Evolutionary conservation across 2,888 invertebrate species (phyloP), one percentile per base, ranked within the genome.

Genomic region (Cosmia trapezina): DNA sequence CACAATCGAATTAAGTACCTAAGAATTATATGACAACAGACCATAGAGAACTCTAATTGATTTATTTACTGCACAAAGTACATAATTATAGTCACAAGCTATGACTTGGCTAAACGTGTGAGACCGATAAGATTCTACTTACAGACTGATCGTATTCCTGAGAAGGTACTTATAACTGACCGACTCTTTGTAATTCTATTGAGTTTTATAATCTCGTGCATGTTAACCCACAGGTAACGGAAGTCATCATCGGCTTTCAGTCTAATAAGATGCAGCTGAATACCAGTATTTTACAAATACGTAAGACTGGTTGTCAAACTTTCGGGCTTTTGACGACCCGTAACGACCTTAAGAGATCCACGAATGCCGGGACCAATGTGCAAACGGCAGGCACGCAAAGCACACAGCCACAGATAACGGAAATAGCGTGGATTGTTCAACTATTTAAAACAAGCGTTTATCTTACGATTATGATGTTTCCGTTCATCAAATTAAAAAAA

Each of bases 21-120:
- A 14, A 62, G n/a, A 62, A 33, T 62, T 19, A 19, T 9, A 62
- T 47, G 8, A 33, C 47, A 62, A 28, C 12, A 62, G 19, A 28
- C 62, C 62, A 3, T 62, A 47, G 8, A 49, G 8, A 49, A 14
- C 14, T 49, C 6, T 49, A 33, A 63, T 33, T 33, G 62, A n/a
- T 47, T 33, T 49, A 63, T 63, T 63, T 63, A 33, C 47, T 9
- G 62, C 47, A 33, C 28, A n/a, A 9, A 49, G 33, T n/a, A 63
- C 33, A 49, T 8, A n/a, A n/a, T n/a, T n/a, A 47, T 4, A 47
- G 12, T n/a, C 45, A 12, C 45, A 28, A 9, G 28, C 19, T 62
- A 28, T 62, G 28, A 19, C 17, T 43, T 7, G 2, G 11, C 61
- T 19, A 45, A 17, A 45, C 12, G 4, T 33, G 33, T 33, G 47